Evolutionary conservation across 2,797 vertebrate genomes (phyloP).

Genomic region (Sardinella longiceps): DNA sequence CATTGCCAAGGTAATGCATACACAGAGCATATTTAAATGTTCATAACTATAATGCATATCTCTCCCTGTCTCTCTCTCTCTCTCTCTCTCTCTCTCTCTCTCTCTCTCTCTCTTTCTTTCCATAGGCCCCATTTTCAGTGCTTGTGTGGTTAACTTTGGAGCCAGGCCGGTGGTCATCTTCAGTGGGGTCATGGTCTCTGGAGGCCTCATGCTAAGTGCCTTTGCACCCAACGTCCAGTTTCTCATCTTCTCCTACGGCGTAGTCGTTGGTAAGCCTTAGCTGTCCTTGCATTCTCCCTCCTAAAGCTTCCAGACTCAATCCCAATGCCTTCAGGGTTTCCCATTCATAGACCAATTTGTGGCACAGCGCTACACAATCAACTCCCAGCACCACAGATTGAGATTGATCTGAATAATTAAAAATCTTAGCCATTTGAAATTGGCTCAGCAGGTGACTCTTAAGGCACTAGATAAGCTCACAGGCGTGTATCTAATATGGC

Average conservation of each 20-base stretch:
- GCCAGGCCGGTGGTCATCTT: conserved; percentile 85
- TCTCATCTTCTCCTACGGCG: conserved; percentile 85
- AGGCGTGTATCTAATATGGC: no score
- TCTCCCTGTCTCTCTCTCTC: neutral
- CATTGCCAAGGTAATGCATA: no score
- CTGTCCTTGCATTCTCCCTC: neutral
- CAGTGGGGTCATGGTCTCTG: conserved; percentile 85
- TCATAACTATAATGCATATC: neutral
- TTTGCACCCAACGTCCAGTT: conserved; percentile 86
- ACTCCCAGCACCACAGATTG: no score
- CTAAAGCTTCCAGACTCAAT: no score
- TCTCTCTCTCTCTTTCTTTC: conserved; percentile 2
- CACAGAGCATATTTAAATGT: no score
- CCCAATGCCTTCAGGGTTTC: no score
- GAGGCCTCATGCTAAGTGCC: conserved; percentile 85
- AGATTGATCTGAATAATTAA: no score
- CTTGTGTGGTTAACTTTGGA: conserved; percentile 84
- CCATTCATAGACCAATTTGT: no score
- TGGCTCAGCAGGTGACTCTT: no score
- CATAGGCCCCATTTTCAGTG: conserved; percentile 85
- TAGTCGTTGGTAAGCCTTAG: conserved; percentile 81
- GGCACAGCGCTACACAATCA: no score
- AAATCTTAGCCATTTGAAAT: no score
- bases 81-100: conserved; percentile 7
- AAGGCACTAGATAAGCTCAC: no score